Percentiles rank a stretch among this genome's conserved stretches.
These are phyloP conservation scores for Momotus momota DNA, from an alignment of 2,797 vertebrate genomes.

Conservation along the genomic window DNA sequence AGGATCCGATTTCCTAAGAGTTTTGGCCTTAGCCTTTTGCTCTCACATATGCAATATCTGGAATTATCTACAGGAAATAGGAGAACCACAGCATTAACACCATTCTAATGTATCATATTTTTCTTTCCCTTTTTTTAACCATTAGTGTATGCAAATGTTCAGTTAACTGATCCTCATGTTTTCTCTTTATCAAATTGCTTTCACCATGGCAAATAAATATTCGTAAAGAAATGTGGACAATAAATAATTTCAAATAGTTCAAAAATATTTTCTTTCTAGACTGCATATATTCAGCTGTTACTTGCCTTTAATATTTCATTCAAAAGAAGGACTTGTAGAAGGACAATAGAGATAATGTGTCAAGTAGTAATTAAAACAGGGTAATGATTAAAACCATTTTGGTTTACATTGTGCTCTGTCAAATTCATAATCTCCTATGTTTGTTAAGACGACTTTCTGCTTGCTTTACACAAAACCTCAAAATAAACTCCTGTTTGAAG, in stretches of 20 bases:
- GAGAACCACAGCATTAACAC: background rate
- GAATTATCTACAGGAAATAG: slow-evolving; percentile 4
- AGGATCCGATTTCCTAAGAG: background rate
- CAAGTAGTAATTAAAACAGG: slow-evolving; percentile 72
- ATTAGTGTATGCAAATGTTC: slow-evolving; percentile 68
- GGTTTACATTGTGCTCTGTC: slow-evolving; percentile 39
- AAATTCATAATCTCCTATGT: slow-evolving; percentile 43
- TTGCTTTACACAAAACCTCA: slow-evolving; percentile 15
- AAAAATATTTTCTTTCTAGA: slow-evolving; percentile 68
- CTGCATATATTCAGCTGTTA: slow-evolving; percentile 66
- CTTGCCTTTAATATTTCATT: slow-evolving; percentile 68
- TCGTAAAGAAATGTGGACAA: slow-evolving; percentile 74
- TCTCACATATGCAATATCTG: background rate
- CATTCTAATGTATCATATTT: slow-evolving; percentile 14
- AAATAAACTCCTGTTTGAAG: slow-evolving; percentile 40
- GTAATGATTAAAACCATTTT: slow-evolving; percentile 64
- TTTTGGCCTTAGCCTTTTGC: background rate
- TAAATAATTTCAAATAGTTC: slow-evolving; percentile 73
- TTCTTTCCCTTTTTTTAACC: slow-evolving; percentile 27
- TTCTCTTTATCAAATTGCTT: slow-evolving; percentile 73
- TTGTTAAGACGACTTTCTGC: slow-evolving; percentile 51
- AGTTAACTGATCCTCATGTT: slow-evolving; percentile 68
- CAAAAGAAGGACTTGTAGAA: slow-evolving; percentile 57
- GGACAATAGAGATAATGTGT: slow-evolving; percentile 60
- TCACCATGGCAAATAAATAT: slow-evolving; percentile 76